Conservation (phyloP, 1,140 invertebrate genomes). For the Bombus polaris region DNA sequence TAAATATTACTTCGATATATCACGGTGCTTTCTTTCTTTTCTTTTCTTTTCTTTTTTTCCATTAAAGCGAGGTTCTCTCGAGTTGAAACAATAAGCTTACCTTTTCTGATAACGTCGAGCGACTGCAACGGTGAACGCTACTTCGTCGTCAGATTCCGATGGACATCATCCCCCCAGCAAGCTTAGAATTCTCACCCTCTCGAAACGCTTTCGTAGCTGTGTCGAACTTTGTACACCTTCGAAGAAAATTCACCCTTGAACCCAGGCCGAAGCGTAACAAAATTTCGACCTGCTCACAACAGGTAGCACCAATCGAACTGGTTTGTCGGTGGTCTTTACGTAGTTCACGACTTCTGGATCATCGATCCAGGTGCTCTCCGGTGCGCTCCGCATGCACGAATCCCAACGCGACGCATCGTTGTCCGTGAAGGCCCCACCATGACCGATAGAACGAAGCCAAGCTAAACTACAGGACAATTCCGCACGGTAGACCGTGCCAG, state of each 20-base stretch:
- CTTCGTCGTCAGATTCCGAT: slow-evolving; percentile 40
- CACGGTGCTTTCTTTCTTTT: neutral
- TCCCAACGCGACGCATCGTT: slow-evolving; percentile 45
- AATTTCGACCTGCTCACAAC: slow-evolving; percentile 50
- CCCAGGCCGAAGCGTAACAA: neutral
- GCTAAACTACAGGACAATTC: slow-evolving; percentile 71
- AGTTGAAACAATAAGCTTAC: slow-evolving; percentile 47
- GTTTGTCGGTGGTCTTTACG: slow-evolving; percentile 51
- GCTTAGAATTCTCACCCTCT: neutral
- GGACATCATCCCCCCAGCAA: slow-evolving; percentile 43
- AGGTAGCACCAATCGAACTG: slow-evolving; percentile 62
- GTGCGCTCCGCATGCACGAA: slow-evolving; percentile 66
- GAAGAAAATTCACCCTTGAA: neutral
- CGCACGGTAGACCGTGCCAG: slow-evolving; percentile 55
- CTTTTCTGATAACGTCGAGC: slow-evolving; percentile 56
- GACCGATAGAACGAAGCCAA: slow-evolving; percentile 64
- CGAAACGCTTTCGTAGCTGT: neutral
- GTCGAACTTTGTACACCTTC: neutral
- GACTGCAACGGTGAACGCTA: slow-evolving; percentile 41
- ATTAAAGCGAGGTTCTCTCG: slow-evolving; percentile 11
- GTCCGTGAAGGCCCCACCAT: slow-evolving; percentile 57
- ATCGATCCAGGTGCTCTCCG: slow-evolving; percentile 61
- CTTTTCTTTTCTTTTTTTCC: neutral
- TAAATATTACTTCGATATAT: neutral
- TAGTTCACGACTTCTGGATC: slow-evolving; percentile 66